phyloP scores from a whole-genome alignment of 2,113 vertebrate species.

The Nothobranchius kuhntae region DNA sequence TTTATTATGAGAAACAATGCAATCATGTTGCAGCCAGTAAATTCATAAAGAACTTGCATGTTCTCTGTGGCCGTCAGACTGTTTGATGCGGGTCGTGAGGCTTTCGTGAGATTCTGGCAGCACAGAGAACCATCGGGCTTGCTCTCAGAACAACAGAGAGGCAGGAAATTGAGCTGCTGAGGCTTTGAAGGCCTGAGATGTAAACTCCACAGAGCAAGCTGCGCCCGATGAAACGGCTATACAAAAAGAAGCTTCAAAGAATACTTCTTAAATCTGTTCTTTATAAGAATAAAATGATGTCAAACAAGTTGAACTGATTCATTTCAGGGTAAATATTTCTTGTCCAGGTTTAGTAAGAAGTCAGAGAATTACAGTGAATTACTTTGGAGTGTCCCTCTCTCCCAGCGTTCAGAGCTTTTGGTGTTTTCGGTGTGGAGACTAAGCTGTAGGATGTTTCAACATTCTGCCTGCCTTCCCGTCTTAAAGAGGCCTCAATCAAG shows the following conservation, averaged over 20 bases:
- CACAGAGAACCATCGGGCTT: conserved; percentile 39
- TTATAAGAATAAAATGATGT: conserved; percentile 34
- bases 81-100: conserved; percentile 58
- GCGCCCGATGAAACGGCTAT: conserved; percentile 39
- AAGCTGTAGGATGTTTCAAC: conserved; percentile 51
- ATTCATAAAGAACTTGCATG: conserved; percentile 19
- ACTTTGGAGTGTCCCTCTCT: conserved; percentile 5
- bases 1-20: conserved; percentile 35
- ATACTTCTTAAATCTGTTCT: conserved; percentile 17
- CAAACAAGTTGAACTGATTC: conserved; percentile 22
- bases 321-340: conserved; percentile 30
- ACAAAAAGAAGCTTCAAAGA: conserved; percentile 36
- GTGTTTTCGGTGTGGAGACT: conserved; percentile 34
- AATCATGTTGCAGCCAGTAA: conserved; percentile 23
- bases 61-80: conserved; percentile 28
- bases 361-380: conserved; percentile 25
- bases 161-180: conserved; percentile 42
- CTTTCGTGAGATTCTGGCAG: conserved; percentile 45
- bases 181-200: conserved; percentile 58
- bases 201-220: conserved; percentile 50
- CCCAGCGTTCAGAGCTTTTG: conserved; percentile 32
- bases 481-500: conserved; percentile 59
- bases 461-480: conserved; percentile 36
- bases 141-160: conserved; percentile 24
- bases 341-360: conserved; percentile 44